These are phyloP conservation scores for Acronicta alni DNA, from an alignment of 2,888 invertebrate genomes.

Conservation along the genomic window DNA sequence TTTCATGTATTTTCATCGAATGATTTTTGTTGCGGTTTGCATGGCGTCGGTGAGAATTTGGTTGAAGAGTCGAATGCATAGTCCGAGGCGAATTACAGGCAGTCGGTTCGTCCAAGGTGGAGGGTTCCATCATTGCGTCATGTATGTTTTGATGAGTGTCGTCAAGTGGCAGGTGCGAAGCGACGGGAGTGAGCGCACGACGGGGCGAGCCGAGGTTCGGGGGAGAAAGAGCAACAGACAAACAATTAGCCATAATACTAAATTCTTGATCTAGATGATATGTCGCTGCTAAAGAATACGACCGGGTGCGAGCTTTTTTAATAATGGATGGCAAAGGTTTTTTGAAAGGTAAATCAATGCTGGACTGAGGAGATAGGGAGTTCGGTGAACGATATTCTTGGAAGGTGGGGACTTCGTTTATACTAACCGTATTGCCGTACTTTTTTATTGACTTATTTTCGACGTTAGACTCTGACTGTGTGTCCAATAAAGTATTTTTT, in stretches of 20 bases:
- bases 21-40: conserved; percentile 63
- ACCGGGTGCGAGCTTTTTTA: conserved; percentile 77
- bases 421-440: conserved; percentile 82
- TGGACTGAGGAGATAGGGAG: conserved; percentile 70
- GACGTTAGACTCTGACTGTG: conserved; percentile 21
- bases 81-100: conserved; percentile 45
- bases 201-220: conserved; percentile 84
- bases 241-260: conserved; percentile 89
- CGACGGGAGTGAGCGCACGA: conserved; percentile 83
- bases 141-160: conserved; percentile 71
- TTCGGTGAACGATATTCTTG: conserved; percentile 85
- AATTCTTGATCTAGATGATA: conserved; percentile 79
- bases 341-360: conserved; percentile 70
- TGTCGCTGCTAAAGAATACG: conserved; percentile 75
- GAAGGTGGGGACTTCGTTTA: conserved; percentile 86
- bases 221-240: conserved; percentile 89
- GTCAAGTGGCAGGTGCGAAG: conserved; percentile 76
- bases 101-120: conserved; percentile 48
- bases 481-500: conserved; percentile 47
- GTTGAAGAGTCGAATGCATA: conserved; percentile 39
- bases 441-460: conserved; percentile 62
- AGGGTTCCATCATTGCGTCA: conserved; percentile 61
- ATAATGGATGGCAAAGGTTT: conserved; percentile 78
- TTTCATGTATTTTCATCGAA: conserved; percentile 59
- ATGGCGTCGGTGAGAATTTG: conserved; percentile 46